Base-by-base conservation (phyloP, 2,113 vertebrate species). In the Vulpes lagopus region DNA sequence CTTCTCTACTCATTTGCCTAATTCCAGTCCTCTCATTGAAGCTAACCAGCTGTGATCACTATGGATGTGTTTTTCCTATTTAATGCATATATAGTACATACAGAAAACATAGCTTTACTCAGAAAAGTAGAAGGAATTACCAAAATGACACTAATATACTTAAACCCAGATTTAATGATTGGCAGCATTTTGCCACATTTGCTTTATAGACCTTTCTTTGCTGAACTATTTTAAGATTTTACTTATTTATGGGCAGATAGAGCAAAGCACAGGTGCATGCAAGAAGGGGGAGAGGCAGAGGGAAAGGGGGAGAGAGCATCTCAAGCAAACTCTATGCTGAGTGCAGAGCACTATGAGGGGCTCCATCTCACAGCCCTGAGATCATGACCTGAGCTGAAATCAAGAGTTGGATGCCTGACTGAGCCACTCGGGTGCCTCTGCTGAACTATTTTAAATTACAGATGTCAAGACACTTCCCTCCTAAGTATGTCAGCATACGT, bases 21-120 rank as follows among this genome's bases (percentile, higher is more conserved):
- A 15, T 92, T 85, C 55, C 8, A 15, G 22, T 78, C 51, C 38
- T 59, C 60, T 89, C 55, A 11, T 11, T 60, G 57, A 49, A 92
- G 67, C 32, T 74, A n/a, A 80, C 11, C 20, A 78, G 51, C 79
- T 49, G 2, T 73, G 57, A 55, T 69, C 76, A 78, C 55, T 64
- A 22, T 9, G n/a, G 76, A 32, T 67, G 10, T 78, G 17, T 43
- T 76, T 87, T 97, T 73, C 64, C 81, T 55, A n/a, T 90, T 82
- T 55, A 32, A 6, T 86, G 49, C 19, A 0, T 64, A 30, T 57
- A 78, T 38, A 81, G 27, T 65, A 51, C 27, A 57, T 30, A 22
- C 8, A 81, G n/a, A 93, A 93, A 94, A 67, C 15, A 87, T 57
- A 94, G 20, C 51, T 87, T 93, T 88, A 93, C 35, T 94, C 25